Evolutionary conservation across 2,113 vertebrate genomes (phyloP).

Genomic region (Phaethon lepturus): DNA sequence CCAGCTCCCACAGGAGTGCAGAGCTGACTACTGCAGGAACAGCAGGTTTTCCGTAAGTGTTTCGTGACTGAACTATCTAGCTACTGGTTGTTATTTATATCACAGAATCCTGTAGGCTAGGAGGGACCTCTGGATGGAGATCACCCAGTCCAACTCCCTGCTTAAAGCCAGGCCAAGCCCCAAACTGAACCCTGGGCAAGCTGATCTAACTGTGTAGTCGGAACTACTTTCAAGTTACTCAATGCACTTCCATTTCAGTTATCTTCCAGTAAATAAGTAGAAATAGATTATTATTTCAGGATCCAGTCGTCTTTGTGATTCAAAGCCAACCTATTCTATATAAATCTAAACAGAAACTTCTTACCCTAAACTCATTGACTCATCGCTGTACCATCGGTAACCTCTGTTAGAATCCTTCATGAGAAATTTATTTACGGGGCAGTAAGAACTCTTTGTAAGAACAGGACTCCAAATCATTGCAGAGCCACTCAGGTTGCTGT

Average conservation of each 20-base stretch:
- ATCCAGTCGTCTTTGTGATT: neutral
- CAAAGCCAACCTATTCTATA: neutral
- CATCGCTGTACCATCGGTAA: rapidly evolving
- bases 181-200: neutral
- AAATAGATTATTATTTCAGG: neutral
- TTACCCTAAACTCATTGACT: neutral
- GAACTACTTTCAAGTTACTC: neutral
- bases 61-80: neutral
- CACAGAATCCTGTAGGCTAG: neutral
- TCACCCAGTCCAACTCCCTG: neutral
- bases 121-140: neutral
- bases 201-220: neutral
- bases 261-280: neutral
- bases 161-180: neutral
- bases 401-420: neutral
- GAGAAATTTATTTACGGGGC: neutral
- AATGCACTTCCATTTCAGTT: neutral
- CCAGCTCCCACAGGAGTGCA: neutral
- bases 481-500: neutral
- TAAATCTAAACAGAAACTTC: neutral
- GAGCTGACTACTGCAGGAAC: neutral
- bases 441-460: neutral
- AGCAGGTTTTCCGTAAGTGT: neutral
- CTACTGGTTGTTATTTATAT: conserved; percentile 3
- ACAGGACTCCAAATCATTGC: neutral